Evolutionary conservation across 2,888 invertebrate species (phyloP).

Genomic region (Caenorhabditis imperialis): DNA sequence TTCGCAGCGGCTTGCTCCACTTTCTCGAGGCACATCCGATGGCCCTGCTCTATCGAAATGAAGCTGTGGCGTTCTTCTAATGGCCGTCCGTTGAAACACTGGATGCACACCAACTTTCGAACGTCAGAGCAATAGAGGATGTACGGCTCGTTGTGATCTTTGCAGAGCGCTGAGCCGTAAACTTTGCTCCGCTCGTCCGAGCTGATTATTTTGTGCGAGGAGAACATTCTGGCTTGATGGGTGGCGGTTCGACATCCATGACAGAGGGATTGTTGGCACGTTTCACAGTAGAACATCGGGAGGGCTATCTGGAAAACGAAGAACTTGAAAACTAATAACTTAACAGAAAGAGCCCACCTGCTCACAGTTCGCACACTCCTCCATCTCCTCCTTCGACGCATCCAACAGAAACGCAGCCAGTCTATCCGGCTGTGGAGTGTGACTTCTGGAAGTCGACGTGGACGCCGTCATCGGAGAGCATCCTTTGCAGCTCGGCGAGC

Average conservation of each 20-base stretch:
- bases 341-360: conserved; percentile 80
- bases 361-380: conserved; percentile 87
- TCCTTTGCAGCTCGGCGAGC: conserved; percentile 35
- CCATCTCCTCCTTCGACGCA: conserved; percentile 84
- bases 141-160: conserved; percentile 85
- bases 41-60: conserved; percentile 86
- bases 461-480: conserved; percentile 31
- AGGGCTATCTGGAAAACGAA: conserved; percentile 71
- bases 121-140: conserved; percentile 85
- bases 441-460: conserved; percentile 39
- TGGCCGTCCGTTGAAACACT: conserved; percentile 84
- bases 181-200: conserved; percentile 81
- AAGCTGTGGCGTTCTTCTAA: conserved; percentile 82
- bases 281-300: conserved; percentile 87
- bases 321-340: conserved; percentile 17
- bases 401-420: conserved; percentile 85
- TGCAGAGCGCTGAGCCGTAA: conserved; percentile 80
- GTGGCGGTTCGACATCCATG: conserved; percentile 84
- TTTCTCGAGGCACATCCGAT: conserved; percentile 84
- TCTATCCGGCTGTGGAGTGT: conserved; percentile 80
- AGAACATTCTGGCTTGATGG: conserved; percentile 87
- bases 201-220: conserved; percentile 84
- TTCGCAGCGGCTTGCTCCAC: conserved; percentile 83
- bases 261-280: conserved; percentile 86
- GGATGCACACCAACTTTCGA: conserved; percentile 85